These are phyloP conservation scores for Probosciger aterrimus DNA, from an alignment of 2,113 vertebrate species.

Conservation along the genomic window DNA sequence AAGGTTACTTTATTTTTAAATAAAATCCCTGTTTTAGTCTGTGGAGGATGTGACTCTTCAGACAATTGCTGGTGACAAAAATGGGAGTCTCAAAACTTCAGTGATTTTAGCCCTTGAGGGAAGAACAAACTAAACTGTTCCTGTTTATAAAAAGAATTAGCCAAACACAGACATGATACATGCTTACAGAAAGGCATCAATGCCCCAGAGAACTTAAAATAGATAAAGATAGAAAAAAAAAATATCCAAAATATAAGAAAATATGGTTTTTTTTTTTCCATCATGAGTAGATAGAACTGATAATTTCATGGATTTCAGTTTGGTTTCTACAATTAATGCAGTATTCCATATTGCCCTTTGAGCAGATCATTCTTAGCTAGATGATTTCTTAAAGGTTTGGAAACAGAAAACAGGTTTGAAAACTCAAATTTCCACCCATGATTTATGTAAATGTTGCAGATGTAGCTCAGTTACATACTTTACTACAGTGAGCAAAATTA, in stretches of 20 bases:
- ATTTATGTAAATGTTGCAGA: not conserved
- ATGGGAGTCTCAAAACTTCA: not conserved
- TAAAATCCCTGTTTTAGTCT: not conserved
- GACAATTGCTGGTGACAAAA: not conserved
- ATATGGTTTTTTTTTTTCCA: fast-evolving
- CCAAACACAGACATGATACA: not conserved
- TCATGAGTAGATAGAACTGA: not conserved
- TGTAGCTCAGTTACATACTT: not conserved
- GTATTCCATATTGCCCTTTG: not conserved
- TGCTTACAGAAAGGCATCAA: not conserved
- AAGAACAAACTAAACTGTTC: not conserved
- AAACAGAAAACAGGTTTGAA: not conserved
- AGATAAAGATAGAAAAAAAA: not conserved
- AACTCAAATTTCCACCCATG: not conserved
- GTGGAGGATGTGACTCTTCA: not conserved
- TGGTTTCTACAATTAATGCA: not conserved
- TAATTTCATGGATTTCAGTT: not conserved
- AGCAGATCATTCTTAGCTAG: not conserved
- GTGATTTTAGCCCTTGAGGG: not conserved
- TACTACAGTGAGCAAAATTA: not conserved
- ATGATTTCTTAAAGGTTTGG: not conserved
- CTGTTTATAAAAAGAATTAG: not conserved
- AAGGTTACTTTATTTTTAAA: not conserved
- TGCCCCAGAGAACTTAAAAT: not conserved
- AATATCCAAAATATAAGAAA: not conserved